phyloP scores from a whole-genome alignment of 2,888 invertebrate species.

The Neelides folsomi region DNA sequence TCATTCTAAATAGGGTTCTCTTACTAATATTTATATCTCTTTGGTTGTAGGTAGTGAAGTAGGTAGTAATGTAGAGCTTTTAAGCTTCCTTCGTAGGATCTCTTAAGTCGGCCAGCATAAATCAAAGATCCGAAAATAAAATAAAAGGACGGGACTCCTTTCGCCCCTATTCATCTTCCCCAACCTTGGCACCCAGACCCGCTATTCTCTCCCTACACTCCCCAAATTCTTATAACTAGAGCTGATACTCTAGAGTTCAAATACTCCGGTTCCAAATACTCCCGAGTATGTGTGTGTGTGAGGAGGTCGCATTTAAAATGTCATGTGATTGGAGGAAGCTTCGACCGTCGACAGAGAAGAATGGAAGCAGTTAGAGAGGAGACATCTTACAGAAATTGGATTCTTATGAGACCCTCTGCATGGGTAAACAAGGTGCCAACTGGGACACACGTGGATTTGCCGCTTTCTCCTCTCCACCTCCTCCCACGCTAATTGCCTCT shows the following conservation, averaged over 20 bases:
- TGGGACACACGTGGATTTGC: slow-evolving; percentile 11
- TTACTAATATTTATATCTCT: too few relatives aligned
- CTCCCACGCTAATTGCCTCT: background rate
- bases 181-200: background rate
- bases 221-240: background rate
- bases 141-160: slow-evolving; percentile 19
- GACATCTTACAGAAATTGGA: slow-evolving; percentile 32
- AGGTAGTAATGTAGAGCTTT: background rate
- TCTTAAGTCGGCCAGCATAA: slow-evolving; percentile 11
- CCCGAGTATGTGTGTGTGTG: background rate
- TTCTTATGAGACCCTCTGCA: slow-evolving; percentile 31
- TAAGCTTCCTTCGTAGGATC: too few relatives aligned
- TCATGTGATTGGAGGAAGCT: background rate
- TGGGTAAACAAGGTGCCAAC: slow-evolving; percentile 29
- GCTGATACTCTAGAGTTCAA: background rate
- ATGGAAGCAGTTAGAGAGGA: slow-evolving; percentile 30
- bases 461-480: background rate
- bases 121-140: slow-evolving; percentile 31
- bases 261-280: background rate
- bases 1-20: too few relatives aligned
- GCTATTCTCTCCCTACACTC: background rate
- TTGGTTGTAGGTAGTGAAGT: background rate
- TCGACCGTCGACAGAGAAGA: slow-evolving; percentile 29
- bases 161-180: slow-evolving; percentile 25
- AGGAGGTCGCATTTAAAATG: too few relatives aligned